A percentile compares a stretch with the other conserved stretches of the same genome.
Evolutionary conservation across 2,888 invertebrate genomes (phyloP).

Genomic region (Cacoxenus indagator): DNA sequence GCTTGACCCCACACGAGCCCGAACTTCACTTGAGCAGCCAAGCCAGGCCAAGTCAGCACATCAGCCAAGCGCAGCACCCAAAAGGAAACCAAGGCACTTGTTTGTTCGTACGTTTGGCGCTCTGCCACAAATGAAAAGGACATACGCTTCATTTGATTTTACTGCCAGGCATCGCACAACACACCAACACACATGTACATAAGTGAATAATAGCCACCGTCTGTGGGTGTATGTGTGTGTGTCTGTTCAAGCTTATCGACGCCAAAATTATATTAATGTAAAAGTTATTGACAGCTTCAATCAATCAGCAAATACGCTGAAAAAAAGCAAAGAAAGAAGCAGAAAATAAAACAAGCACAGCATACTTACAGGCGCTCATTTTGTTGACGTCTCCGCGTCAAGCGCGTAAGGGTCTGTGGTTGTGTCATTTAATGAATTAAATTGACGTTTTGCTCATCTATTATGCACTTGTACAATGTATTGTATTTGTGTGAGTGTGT

Average conservation of each 20-base stretch:
- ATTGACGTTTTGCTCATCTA: slow-evolving; percentile 31
- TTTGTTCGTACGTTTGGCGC: not conserved
- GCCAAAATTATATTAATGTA: slow-evolving; percentile 61
- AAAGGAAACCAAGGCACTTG: slow-evolving; percentile 38
- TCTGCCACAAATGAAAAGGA: slow-evolving; percentile 26
- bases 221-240: slow-evolving; percentile 11
- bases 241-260: slow-evolving; percentile 43
- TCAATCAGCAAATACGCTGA: slow-evolving; percentile 54
- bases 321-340: not conserved
- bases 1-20: slow-evolving; percentile 1
- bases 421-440: slow-evolving; percentile 47
- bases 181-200: not conserved
- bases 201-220: not conserved
- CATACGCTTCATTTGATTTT: slow-evolving; percentile 57
- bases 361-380: slow-evolving; percentile 1
- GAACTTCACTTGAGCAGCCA: slow-evolving; percentile 11
- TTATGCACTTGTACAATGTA: slow-evolving; percentile 19
- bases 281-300: slow-evolving; percentile 67
- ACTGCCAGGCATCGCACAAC: slow-evolving; percentile 37
- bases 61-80: slow-evolving; percentile 11
- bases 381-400: slow-evolving; percentile 29
- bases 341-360: not conserved
- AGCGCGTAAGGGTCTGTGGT: slow-evolving; percentile 34
- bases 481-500: not conserved
- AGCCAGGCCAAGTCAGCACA: not conserved